These are phyloP conservation scores for Elgaria multicarinata DNA, from an alignment of 2,113 vertebrate genomes.

Conservation along the genomic window DNA sequence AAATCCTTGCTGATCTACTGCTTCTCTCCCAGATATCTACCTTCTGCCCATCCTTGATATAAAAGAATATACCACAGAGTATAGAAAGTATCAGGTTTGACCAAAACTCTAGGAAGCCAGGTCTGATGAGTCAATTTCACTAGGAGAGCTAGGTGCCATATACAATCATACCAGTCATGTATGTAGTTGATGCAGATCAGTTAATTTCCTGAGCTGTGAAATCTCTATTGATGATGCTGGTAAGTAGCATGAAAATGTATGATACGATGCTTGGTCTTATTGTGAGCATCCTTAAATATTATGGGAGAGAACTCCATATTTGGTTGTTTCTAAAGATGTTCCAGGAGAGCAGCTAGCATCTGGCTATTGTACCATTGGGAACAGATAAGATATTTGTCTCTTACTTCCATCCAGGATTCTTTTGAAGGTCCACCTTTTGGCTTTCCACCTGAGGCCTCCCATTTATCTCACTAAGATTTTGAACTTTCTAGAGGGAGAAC, in stretches of 20 bases:
- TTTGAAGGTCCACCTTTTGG: rapidly evolving
- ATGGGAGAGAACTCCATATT: neutral
- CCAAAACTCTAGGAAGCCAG: too few species aligned
- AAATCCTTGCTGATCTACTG: too few species aligned
- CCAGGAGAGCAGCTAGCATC: neutral
- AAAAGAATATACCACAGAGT: too few species aligned
- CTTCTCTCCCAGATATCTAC: too few species aligned
- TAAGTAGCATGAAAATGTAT: neutral
- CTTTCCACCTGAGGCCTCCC: neutral
- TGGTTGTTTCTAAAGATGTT: neutral
- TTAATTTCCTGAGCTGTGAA: neutral
- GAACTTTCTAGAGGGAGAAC: conserved; percentile 13
- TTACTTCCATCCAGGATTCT: neutral
- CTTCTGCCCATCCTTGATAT: too few species aligned
- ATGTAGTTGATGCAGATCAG: neutral
- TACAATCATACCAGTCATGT: neutral
- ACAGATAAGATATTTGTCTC: neutral
- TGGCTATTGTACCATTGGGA: neutral
- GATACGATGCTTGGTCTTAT: neutral
- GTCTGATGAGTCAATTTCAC: too few species aligned
- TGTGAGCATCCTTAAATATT: neutral
- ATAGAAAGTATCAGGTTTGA: too few species aligned
- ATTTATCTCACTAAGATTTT: conserved; percentile 31
- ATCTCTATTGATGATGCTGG: neutral
- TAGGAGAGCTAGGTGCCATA: neutral